These are phyloP conservation scores for Bos taurus DNA, from an alignment of 2,113 vertebrate species.

Conservation along the genomic window DNA sequence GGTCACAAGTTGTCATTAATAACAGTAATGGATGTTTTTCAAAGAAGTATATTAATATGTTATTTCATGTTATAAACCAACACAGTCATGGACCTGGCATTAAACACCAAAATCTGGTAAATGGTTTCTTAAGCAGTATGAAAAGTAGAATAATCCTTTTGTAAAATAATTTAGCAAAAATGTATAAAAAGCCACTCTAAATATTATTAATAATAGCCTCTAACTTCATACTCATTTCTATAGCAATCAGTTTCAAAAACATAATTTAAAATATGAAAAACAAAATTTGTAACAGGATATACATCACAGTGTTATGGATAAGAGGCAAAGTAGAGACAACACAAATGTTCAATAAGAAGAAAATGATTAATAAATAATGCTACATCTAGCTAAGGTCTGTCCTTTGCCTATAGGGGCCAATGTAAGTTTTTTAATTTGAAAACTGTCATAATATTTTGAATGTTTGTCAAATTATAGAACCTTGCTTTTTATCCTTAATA, in stretches of 20 bases:
- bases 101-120: background rate
- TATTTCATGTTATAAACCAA: background rate
- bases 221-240: background rate
- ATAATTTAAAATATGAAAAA: background rate
- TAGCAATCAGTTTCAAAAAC: background rate
- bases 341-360: background rate
- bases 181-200: background rate
- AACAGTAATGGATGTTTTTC: background rate
- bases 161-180: constrained; percentile 3
- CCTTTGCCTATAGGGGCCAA: background rate
- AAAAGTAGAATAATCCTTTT: background rate
- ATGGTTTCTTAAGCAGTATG: background rate
- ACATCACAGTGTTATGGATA: background rate
- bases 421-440: constrained; percentile 62
- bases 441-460: constrained; percentile 52
- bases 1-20: background rate
- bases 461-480: constrained; percentile 63
- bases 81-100: background rate
- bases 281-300: background rate
- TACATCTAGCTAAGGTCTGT: background rate
- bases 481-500: constrained; percentile 80
- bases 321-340: background rate
- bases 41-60: background rate
- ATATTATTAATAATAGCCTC: background rate
- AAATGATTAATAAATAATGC: background rate